These are phyloP conservation scores for Dipodomys ordii DNA, from an alignment of 2,113 vertebrate genomes.

Conservation along the genomic window DNA sequence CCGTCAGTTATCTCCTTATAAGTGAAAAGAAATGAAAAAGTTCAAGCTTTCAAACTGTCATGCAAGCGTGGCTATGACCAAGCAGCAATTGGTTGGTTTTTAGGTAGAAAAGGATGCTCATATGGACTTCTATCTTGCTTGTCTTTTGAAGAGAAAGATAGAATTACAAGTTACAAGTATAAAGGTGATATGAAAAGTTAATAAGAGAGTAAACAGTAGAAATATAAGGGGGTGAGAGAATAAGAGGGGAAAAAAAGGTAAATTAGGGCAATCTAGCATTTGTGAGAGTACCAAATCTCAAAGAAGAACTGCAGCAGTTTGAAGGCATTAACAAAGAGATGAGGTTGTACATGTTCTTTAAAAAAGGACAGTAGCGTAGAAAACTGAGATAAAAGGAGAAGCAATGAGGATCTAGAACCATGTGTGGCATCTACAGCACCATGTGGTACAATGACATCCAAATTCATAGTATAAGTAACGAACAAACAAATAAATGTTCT, in stretches of 20 bases:
- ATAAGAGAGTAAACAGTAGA: neutral
- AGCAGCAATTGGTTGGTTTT: neutral
- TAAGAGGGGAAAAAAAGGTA: neutral
- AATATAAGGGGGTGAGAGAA: neutral
- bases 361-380: neutral
- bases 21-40: neutral
- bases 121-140: neutral
- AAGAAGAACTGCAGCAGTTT: neutral
- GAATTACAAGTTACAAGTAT: neutral
- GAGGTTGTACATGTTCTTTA: neutral
- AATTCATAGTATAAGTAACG: neutral
- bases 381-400: neutral
- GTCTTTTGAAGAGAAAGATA: neutral
- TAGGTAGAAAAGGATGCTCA: accelerated
- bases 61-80: neutral
- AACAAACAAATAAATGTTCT: neutral
- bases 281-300: neutral
- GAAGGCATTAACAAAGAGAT: neutral
- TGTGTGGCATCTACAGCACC: neutral
- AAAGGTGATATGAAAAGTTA: neutral
- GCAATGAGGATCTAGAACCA: neutral
- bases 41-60: neutral
- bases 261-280: neutral
- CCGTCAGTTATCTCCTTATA: neutral
- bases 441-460: neutral